Conservation (phyloP, 2,113 vertebrate genomes). For the cat (Felis catus) region F.catus_Fca126_mat1.0 CM031412.1:133764001-133764500, state of each 20-base stretch:
- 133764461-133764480: too few relatives aligned
- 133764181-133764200: background rate
- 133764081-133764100: background rate
- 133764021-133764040: background rate
- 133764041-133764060: background rate
- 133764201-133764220: background rate
- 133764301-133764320: background rate
- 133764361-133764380: background rate
- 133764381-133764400: background rate
- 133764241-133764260: background rate
- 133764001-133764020: background rate
- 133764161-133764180: background rate
- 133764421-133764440: background rate
- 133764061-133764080: background rate
- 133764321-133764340: background rate
- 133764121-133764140: background rate
- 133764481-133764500: too few relatives aligned
- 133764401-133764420: background rate
- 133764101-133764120: background rate
- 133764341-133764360: slow-evolving; percentile 6
- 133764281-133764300: background rate
- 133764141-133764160: background rate
- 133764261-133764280: background rate
- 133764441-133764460: background rate
- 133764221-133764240: background rate